phyloP scores from a whole-genome alignment of 2,113 vertebrate species.

The Antechinus flavipes region DNA sequence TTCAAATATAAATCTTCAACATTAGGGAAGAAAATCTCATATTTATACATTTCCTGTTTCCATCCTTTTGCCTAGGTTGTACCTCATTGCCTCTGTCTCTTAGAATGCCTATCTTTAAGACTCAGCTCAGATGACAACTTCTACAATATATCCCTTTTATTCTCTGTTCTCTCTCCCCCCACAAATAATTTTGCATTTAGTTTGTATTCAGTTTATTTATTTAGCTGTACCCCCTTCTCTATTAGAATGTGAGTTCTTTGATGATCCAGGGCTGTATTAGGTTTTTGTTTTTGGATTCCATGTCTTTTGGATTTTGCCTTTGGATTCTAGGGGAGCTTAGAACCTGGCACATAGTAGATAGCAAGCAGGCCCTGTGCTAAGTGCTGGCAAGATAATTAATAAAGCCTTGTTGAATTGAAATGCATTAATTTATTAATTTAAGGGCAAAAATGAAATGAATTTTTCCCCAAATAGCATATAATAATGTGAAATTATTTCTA shows the following conservation, averaged over 20 bases:
- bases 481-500: not conserved
- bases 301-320: not conserved
- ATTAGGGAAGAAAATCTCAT: not conserved
- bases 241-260: not conserved
- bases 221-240: not conserved
- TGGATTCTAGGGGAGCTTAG: not conserved
- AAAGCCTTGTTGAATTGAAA: not conserved
- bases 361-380: not conserved
- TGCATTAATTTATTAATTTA: not conserved
- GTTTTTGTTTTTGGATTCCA: not conserved
- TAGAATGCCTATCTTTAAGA: not conserved
- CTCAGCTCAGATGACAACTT: not conserved
- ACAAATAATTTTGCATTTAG: not conserved
- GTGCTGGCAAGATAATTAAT: not conserved
- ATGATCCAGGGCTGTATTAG: not conserved
- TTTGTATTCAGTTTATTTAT: not conserved
- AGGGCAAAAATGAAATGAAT: not conserved
- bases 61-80: not conserved
- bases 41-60: not conserved
- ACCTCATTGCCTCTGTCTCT: not conserved
- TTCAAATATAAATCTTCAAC: slow-evolving; percentile 43
- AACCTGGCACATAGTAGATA: not conserved
- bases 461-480: not conserved
- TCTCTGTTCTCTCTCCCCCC: not conserved
- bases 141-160: not conserved